Evolutionary conservation across 2,113 vertebrate genomes (phyloP), one percentile per base, ranked within the genome.

Genomic region (Nothoprocta perdicaria): DNA sequence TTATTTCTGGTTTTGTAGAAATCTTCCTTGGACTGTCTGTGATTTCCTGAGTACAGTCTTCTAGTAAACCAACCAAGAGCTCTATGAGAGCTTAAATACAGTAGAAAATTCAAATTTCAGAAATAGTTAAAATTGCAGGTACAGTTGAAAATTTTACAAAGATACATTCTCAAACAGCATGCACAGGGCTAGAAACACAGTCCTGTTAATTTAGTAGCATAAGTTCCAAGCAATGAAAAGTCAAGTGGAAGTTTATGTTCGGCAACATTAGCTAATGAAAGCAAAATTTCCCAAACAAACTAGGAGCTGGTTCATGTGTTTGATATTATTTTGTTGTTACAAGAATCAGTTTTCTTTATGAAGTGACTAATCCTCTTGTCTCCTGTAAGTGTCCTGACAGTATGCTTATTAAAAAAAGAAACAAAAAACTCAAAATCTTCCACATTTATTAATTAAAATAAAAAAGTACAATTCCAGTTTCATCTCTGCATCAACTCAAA

Each of bases 351-450:
- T 82, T 4, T 31, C 27, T 33, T 83, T 5, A 8, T 31, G 55
- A 60, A 2, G 1, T 63, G 22, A 72, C 3, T 16, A 26, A 2
- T 61, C 4, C 3, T 77, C 35, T 67, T 73, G 7, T 33, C 18
- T 10, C 63, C 80, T 27, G 43, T 27, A 80, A 33, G 0, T 67
- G 7, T 3, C 38, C 18, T 63, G 29, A 77, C 41, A 58, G 62
- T 46, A 62, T 17, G 5, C 3, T 6, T 4, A 19, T 12, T 60
- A 7, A 62, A 66, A 60, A 50, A 43, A 85, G 8, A 68, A 38
- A 11, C 2, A 1, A 12, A 78, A 57, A 31, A 0, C 1, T 26
- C 24, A 1, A 1, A 48, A 48, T 48, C 21, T 21, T 21, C 48
- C 48, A 55, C 15, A 55, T 55, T 40, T 52, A 53, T 77, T 63